Conservation (phyloP, 2,797 vertebrate species). For the Bradypodion pumilum region DNA sequence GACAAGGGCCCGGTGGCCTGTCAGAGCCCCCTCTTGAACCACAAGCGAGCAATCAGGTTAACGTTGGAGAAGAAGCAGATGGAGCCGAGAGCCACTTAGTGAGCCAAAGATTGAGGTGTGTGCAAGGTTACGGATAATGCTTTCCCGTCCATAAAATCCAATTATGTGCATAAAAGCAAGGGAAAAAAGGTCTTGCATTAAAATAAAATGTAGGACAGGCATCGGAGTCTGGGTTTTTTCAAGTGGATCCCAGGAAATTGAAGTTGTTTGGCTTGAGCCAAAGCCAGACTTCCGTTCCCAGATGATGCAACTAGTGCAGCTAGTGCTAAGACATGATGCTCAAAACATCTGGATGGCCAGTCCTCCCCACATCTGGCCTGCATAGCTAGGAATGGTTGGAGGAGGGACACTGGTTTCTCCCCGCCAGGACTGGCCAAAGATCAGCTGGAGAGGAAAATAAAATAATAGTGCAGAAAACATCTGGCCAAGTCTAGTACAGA, state of each 20-base stretch:
- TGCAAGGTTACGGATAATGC: not conserved
- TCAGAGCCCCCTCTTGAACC: not conserved
- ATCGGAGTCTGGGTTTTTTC: not conserved
- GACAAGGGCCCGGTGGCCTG: too few relatives aligned
- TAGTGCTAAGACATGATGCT: not conserved
- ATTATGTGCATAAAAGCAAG: slow-evolving; percentile 1
- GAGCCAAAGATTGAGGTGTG: not conserved
- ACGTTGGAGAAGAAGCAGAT: slow-evolving; percentile 20
- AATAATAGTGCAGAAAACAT: too few relatives aligned
- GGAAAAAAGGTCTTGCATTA: not conserved
- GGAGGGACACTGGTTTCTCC: too few relatives aligned
- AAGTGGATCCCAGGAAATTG: not conserved
- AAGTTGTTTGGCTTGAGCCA: not conserved
- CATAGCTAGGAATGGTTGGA: too few relatives aligned
- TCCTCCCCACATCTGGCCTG: not conserved
- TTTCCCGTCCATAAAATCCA: slow-evolving; percentile 21
- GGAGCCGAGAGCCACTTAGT: not conserved
- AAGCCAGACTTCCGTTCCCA: not conserved
- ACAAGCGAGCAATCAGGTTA: fast-evolving
- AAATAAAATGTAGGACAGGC: not conserved
- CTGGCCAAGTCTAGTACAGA: too few relatives aligned
- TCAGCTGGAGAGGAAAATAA: too few relatives aligned
- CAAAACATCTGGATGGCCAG: not conserved
- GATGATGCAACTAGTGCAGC: not conserved
- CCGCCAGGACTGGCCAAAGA: too few relatives aligned